Base-by-base conservation (phyloP, 2,113 vertebrate species). In the Stercorarius parasiticus region DNA sequence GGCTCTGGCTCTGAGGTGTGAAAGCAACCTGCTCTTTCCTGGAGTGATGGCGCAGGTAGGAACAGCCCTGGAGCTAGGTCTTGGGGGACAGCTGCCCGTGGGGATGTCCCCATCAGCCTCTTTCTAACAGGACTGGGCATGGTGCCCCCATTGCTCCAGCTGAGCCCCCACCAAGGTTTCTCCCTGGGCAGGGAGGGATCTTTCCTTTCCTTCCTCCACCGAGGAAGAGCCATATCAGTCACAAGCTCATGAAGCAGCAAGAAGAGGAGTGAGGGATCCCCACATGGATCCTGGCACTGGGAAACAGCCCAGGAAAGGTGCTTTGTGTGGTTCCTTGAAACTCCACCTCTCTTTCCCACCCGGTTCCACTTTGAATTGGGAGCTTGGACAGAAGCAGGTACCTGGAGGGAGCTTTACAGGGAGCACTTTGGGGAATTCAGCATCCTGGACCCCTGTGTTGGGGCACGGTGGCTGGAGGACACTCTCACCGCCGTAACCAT, bases 41-140 rank as follows among this genome's bases (percentile, higher is more conserved):
- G 2, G 62, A 62, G 62, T 0, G 0, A 8, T 8, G n/a, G n/a
- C 27, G 38, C 23, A 45, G 25, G 27, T 15, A 27, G 56, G 36
- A 79, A 29, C 14, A 21, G 62, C 2, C 3, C 64, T 52, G 58
- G 52, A n/a, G 50, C 32, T 8, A 3, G 11, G 6, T 55, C 49
- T 20, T 0, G 1, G 40, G 30, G 55, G 11, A 11, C 3, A 10
- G 56, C 67, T 83, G 43, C 38, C 62, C 4, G 0, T 21, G 43
- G 53, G 30, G 22, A 21, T 15, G 5, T 64, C 58, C 42, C n/a
- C 32, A 64, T 10, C 47, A 81, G 26, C 34, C 26, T 61, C 18
- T 49, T 43, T 27, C 18, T 47, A 67, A 27, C 5, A 2, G 15
- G 47, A 34, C 43, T 1, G 1, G 22, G 32, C 36, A 40, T 42